Conservation (phyloP, 2,113 vertebrate genomes). For the Delphinapterus leucas region DNA sequence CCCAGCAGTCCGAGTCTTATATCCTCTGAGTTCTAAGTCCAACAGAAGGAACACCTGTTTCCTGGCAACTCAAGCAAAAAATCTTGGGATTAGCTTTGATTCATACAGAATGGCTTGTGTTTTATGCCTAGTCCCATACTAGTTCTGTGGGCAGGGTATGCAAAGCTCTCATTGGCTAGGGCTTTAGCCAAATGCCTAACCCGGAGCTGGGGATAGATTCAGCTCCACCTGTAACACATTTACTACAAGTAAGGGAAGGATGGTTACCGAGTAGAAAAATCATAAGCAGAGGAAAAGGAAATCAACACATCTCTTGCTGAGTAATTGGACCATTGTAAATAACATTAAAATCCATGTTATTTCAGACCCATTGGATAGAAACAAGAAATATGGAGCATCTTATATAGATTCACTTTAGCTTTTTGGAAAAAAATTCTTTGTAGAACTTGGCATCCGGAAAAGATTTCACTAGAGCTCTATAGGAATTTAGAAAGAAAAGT, state of each 20-base stretch:
- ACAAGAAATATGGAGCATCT: not conserved
- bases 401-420: not conserved
- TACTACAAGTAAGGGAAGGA: not conserved
- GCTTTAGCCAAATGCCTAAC: not conserved
- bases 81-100: not conserved
- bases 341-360: not conserved
- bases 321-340: not conserved
- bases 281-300: not conserved
- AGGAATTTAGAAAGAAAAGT: not conserved
- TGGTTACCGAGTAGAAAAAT: not conserved
- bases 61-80: not conserved
- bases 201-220: not conserved
- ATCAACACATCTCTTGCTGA: not conserved
- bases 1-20: not conserved
- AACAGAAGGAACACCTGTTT: not conserved
- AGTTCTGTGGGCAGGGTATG: not conserved
- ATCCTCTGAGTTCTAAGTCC: not conserved
- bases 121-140: not conserved
- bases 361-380: not conserved
- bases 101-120: not conserved
- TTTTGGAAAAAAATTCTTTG: not conserved
- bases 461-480: not conserved
- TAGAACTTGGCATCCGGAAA: not conserved
- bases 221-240: not conserved
- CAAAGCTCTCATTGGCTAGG: not conserved